Evolutionary conservation across 2,113 vertebrate genomes (phyloP), one percentile per base, ranked within the genome.

Genomic region (Pseudopipra pipra): DNA sequence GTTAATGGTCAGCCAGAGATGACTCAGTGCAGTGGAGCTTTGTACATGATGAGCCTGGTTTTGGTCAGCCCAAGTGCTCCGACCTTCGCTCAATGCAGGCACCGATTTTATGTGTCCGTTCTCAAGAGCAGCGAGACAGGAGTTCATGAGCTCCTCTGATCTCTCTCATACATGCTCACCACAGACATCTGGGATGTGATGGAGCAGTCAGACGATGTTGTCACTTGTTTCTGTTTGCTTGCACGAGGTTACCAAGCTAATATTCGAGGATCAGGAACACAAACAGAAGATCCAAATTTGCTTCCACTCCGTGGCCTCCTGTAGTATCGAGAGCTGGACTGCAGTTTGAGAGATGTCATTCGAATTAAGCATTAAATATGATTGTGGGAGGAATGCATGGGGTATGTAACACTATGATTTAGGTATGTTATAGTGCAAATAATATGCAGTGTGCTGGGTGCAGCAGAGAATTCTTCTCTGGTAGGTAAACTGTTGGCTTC

Each of bases 31-130:
- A 13, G 44, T 6, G 4, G 35, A 46, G 46, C 41, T 87, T 33
- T 27, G 33, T 35, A 21, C 0, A 0, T 12, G 31, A 19, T 0
- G 1, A 37, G 22, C 22, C 49, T 63, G 37, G 33, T 13, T 17
- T 63, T 55, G 59, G 39, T 41, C 47, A 91, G 47, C 46, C 24
- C 21, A 12, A 55, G 43, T 37, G 30, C 39, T 74, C 46, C 1
- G 2, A 56, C 23, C 65, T 78, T 55, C 0, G 0, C 65, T 46
- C 65, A 62, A 27, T 7, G 43, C 39, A 4, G 1, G 47, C 71
- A 63, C 66, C 15, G 12, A 8, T 79, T 83, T 71, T 9, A 30
- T 4, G 0, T 8, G 23, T 46, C 51, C 1, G 0, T 18, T 55
- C 47, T 47, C 44, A 49, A 43, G 27, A 80, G 62, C 28, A 75